Evolutionary conservation across 35 echinoderm and acorn worm species (phyloP), one percentile per base, ranked within the genome.

Genomic region (Strongylocentrotus purpuratus): DNA sequence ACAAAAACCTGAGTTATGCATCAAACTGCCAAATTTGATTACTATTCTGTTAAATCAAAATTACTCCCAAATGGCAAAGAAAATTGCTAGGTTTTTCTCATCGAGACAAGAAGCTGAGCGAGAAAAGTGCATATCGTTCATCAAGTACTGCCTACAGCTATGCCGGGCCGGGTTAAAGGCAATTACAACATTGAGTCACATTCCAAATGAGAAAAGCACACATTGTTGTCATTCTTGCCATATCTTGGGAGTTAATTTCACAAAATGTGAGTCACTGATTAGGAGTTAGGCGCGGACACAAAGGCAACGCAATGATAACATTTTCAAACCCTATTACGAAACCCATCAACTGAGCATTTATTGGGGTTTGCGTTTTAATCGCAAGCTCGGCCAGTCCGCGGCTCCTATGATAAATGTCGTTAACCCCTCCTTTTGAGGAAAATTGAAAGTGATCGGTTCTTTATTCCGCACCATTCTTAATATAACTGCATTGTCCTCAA

Each of bases 11-110:
- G 33, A 78, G 65, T 78, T 78, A 78, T 78, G 65, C 65, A 78
- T 78, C 65, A 78, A 78, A 78, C 65, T 78, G 65, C 65, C 65
- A 78, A 78, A 78, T n/a, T 78, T n/a, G 65, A 78, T 78, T 78
- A 78, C 65, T 22, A 28, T 78, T 78, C 65, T 28, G 65, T 28
- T 78, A 78, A 78, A 78, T 78, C 65, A 28, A 28, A n/a, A 78
- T 78, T 78, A 78, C 65, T 78, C 65, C 65, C 33, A 35, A 91
- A 91, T 46, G 25, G 33, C 33, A 46, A 35, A 91, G 46, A 46
- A 35, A 91, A 91, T 46, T 91, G 46, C 46, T 91, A 22, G 86
- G 7, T 9, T 91, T 91, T 41, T 91, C 1, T 91, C 1, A 18
- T 28, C 46, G 1, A 91, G 65, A 50, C 8, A 48, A 78, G 28